These are phyloP conservation scores for Bradypodion pumilum DNA, from an alignment of 2,797 vertebrate species.

Conservation along the genomic window DNA sequence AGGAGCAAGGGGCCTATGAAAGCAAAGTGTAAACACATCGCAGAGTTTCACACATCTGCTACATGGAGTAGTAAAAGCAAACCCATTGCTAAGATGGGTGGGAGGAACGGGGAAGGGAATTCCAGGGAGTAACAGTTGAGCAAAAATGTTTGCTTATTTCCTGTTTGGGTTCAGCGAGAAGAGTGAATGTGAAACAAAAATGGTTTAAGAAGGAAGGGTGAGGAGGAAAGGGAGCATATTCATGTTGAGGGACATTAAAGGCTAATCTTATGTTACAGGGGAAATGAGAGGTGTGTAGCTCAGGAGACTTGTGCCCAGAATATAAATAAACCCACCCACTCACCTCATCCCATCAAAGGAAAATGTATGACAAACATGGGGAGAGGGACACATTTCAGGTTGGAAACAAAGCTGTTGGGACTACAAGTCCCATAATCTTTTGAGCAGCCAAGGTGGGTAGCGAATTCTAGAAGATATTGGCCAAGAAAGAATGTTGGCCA, in stretches of 20 bases:
- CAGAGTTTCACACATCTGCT: background rate
- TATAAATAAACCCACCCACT: background rate
- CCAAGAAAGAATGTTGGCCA: no score
- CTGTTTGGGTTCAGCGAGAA: constrained; percentile 25
- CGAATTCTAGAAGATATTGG: no score
- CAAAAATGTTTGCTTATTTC: constrained; percentile 47
- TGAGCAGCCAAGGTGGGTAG: no score
- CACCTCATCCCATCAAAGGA: no score
- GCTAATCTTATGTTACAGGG: background rate
- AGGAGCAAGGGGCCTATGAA: background rate
- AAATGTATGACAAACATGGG: no score
- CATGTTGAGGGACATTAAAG: background rate
- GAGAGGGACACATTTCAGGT: no score
- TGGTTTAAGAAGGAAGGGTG: background rate
- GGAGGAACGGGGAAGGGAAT: background rate
- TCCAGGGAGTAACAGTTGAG: background rate
- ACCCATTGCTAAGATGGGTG: background rate
- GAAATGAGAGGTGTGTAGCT: background rate
- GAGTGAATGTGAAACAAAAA: background rate
- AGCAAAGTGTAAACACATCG: constrained; percentile 57
- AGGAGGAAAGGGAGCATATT: background rate
- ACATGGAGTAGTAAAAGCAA: constrained; percentile 39
- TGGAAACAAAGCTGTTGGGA: no score
- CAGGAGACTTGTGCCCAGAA: background rate
- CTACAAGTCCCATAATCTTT: no score